A percentile compares a stretch with the other conserved stretches of the same genome.
Conservation (phyloP, 35 echinoderm and acorn worm genomes). For the Lytechinus pictus region DNA sequence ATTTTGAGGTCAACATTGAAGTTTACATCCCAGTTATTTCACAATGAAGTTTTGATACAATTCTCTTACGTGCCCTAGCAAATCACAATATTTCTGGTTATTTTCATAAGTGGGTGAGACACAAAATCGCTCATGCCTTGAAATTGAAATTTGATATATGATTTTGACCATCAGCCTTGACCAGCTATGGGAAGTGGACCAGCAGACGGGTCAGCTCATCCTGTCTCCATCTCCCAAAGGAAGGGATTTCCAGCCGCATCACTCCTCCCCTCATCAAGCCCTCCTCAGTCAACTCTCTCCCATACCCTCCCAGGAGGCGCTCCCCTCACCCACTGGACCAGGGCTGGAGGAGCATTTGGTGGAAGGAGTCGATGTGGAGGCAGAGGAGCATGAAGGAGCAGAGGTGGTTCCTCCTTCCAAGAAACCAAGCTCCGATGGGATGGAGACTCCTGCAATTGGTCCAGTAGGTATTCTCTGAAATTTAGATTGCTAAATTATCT, state of each 20-base stretch:
- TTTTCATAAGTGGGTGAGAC: no score
- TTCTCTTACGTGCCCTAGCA: no score
- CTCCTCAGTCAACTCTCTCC: constrained; percentile 7
- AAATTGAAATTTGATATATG: neutral
- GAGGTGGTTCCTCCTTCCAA: constrained; percentile 8
- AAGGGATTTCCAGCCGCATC: neutral
- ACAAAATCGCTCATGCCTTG: no score
- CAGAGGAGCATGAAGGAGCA: neutral
- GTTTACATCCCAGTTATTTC: no score
- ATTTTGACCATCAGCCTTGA: constrained; percentile 8
- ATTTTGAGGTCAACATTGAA: no score
- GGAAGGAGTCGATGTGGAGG: neutral
- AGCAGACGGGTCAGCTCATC: constrained; percentile 32
- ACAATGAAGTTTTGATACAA: no score
- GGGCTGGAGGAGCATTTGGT: neutral
- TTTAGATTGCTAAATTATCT: neutral
- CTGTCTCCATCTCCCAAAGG: constrained; percentile 19
- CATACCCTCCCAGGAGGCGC: neutral
- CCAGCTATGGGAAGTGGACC: constrained; percentile 39
- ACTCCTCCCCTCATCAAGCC: neutral
- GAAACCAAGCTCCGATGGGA: neutral
- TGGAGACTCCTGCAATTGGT: constrained; percentile 6
- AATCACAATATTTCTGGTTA: no score
- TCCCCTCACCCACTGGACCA: neutral
- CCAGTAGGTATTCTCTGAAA: neutral